Percentiles rank a stretch among this genome's conserved stretches.
Conservation (phyloP, 2,797 vertebrate species). For the Choloepus didactylus region DNA sequence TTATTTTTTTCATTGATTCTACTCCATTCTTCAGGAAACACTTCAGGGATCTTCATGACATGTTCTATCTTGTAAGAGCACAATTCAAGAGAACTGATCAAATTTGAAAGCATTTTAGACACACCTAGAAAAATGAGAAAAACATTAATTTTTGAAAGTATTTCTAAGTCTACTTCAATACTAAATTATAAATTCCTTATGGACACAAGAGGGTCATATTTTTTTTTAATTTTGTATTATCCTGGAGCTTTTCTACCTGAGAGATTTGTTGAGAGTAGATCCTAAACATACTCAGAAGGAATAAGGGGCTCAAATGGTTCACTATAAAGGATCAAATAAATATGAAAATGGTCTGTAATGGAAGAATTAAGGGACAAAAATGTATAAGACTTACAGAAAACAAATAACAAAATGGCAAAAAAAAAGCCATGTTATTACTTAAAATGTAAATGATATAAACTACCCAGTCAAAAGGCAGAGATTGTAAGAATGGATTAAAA, state of each 20-base stretch:
- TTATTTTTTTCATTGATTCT: slow-evolving; percentile 85
- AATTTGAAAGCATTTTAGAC: slow-evolving; percentile 86
- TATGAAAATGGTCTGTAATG: no score
- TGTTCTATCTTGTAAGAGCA: slow-evolving; percentile 87
- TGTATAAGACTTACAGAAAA: no score
- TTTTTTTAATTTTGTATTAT: slow-evolving; percentile 28
- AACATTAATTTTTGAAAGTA: slow-evolving; percentile 32
- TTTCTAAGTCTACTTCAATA: slow-evolving; percentile 29
- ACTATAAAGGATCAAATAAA: no score
- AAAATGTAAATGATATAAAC: no score
- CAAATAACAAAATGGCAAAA: no score
- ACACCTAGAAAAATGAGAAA: slow-evolving; percentile 70
- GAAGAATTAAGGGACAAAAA: no score
- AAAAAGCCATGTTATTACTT: no score
- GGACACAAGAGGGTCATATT: not conserved
- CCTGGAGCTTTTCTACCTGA: not conserved
- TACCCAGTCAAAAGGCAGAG: no score
- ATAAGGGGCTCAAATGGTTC: no score
- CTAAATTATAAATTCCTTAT: slow-evolving; percentile 55
- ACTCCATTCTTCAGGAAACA: slow-evolving; percentile 84
- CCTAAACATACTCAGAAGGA: not conserved
- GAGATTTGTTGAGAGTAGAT: not conserved
- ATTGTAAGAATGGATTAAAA: no score
- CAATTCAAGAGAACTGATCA: slow-evolving; percentile 87
- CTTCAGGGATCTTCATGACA: slow-evolving; percentile 61